Evolutionary conservation across 64 coral and sea anemone genomes (phyloP).

Genomic region (Actinia equina): DNA sequence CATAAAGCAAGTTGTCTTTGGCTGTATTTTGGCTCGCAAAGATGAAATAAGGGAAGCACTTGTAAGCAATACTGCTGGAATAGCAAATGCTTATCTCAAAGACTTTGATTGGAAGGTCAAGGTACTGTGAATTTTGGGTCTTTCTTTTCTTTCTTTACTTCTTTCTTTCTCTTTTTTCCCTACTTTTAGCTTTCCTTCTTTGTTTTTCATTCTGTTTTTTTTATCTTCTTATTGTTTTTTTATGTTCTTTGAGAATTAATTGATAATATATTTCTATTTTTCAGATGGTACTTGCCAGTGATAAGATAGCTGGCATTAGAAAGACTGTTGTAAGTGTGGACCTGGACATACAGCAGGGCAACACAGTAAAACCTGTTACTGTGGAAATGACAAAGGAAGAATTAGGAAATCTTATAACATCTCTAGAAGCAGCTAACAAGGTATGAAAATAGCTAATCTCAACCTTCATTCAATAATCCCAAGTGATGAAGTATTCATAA

Average conservation of each 20-base stretch:
- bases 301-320: slow-evolving; percentile 84
- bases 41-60: slow-evolving; percentile 75
- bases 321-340: slow-evolving; percentile 78
- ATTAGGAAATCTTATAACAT: slow-evolving; percentile 77
- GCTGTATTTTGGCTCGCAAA: slow-evolving; percentile 64
- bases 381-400: slow-evolving; percentile 89
- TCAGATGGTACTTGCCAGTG: slow-evolving; percentile 92
- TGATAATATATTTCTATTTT: background rate
- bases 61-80: slow-evolving; percentile 65
- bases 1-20: slow-evolving; percentile 62
- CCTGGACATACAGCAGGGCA: slow-evolving; percentile 71
- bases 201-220: background rate
- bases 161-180: background rate
- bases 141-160: background rate
- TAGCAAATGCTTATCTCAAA: slow-evolving; percentile 81
- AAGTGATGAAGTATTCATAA: no score
- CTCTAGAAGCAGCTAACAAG: slow-evolving; percentile 97
- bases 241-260: background rate
- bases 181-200: background rate
- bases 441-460: slow-evolving; percentile 12
- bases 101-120: slow-evolving; percentile 99
- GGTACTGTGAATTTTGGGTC: slow-evolving; percentile 22
- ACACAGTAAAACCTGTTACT: slow-evolving; percentile 55
- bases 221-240: no score
- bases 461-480: no score